Evolutionary conservation across 2,113 vertebrate genomes (phyloP).

Genomic region (Micronycteris hirsuta): DNA sequence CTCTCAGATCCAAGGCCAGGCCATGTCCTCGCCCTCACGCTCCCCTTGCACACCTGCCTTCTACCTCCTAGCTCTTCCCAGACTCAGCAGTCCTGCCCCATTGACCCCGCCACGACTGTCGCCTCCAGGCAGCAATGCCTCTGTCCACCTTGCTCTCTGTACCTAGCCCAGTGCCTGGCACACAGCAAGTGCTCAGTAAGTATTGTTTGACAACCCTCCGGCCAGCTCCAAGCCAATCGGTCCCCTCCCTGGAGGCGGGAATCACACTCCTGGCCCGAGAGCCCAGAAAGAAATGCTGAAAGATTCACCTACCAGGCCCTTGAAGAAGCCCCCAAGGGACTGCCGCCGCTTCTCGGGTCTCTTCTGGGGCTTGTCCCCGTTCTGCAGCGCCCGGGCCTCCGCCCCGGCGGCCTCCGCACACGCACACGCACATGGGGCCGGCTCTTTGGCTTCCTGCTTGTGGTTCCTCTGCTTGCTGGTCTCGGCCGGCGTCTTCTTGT

Average conservation of each 20-base stretch:
- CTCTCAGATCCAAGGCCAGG: neutral
- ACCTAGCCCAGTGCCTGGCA: neutral
- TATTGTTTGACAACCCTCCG: neutral
- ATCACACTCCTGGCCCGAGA: neutral
- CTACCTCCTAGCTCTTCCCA: neutral
- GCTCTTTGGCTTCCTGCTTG: slow-evolving; percentile 74
- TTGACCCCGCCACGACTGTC: rapidly evolving
- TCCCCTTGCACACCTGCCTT: neutral
- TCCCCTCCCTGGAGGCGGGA: neutral
- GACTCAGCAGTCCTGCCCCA: rapidly evolving
- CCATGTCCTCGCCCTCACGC: neutral
- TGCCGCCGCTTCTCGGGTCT: slow-evolving; percentile 84
- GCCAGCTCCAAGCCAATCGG: neutral
- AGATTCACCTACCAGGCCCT: slow-evolving; percentile 87
- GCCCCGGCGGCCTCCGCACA: slow-evolving; percentile 28
- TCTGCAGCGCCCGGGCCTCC: slow-evolving; percentile 67
- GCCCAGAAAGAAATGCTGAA: neutral
- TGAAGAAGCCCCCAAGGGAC: slow-evolving; percentile 93
- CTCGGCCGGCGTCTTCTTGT: slow-evolving; percentile 63
- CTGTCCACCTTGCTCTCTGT: rapidly evolving
- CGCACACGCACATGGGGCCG: neutral
- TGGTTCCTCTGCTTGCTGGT: slow-evolving; percentile 65
- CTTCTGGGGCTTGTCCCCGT: slow-evolving; percentile 78
- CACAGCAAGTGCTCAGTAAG: rapidly evolving
- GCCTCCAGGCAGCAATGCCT: rapidly evolving